A percentile compares a stretch with the other conserved stretches of the same genome.
Conservation (phyloP, 1,140 invertebrate genomes). For the Orussus abietinus region DNA sequence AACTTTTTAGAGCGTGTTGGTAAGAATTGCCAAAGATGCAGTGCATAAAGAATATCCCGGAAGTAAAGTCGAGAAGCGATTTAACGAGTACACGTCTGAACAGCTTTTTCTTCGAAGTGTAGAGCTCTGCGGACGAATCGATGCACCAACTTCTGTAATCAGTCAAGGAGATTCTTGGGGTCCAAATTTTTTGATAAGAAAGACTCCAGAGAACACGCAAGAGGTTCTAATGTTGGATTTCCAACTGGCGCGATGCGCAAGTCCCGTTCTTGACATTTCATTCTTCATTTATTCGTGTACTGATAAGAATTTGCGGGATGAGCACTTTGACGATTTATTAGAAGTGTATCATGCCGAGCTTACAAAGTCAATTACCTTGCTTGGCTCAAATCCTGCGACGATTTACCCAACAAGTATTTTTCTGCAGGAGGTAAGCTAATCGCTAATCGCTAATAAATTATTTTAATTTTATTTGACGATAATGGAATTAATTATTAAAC, state of each 20-base stretch:
- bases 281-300: slow-evolving; percentile 65
- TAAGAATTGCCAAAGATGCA: slow-evolving; percentile 59
- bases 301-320: slow-evolving; percentile 53
- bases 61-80: slow-evolving; percentile 56
- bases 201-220: slow-evolving; percentile 39
- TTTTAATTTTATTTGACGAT: too few species aligned
- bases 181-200: slow-evolving; percentile 66
- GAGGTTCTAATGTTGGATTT: slow-evolving; percentile 65
- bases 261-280: slow-evolving; percentile 59
- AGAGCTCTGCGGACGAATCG: slow-evolving; percentile 25
- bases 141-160: slow-evolving; percentile 53
- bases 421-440: slow-evolving; percentile 36
- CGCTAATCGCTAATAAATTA: too few species aligned
- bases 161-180: slow-evolving; percentile 72
- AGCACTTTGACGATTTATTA: slow-evolving; percentile 58
- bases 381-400: slow-evolving; percentile 60
- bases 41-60: slow-evolving; percentile 60
- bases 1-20: slow-evolving; percentile 29
- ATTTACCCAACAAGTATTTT: slow-evolving; percentile 57
- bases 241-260: slow-evolving; percentile 61
- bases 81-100: slow-evolving; percentile 33
- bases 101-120: slow-evolving; percentile 31
- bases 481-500: too few species aligned
- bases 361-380: slow-evolving; percentile 51
- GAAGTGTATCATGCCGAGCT: slow-evolving; percentile 58